These are phyloP conservation scores for Takifugu flavidus DNA, from an alignment of 2,113 vertebrate genomes.

Conservation along the genomic window DNA sequence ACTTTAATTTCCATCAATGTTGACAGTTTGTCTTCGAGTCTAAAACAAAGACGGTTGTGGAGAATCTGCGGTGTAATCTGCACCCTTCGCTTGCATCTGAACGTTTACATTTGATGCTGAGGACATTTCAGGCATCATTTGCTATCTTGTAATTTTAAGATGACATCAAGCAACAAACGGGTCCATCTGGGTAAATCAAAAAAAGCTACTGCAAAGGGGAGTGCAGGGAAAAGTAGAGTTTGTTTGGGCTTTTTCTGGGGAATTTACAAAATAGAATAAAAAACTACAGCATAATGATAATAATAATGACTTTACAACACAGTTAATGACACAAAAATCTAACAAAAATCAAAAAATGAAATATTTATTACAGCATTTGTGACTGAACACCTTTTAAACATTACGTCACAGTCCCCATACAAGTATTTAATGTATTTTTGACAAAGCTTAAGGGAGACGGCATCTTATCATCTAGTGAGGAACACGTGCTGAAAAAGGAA, in stretches of 20 bases:
- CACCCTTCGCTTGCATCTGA: slow-evolving; percentile 42
- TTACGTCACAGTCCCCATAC: slow-evolving; percentile 99
- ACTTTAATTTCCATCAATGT: neutral
- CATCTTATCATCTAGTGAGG: slow-evolving; percentile 99
- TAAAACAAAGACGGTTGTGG: slow-evolving; percentile 16
- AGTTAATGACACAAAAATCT: slow-evolving; percentile 90
- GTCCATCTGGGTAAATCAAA: neutral
- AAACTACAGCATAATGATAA: slow-evolving; percentile 13
- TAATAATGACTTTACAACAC: slow-evolving; percentile 55
- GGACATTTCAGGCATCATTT: slow-evolving; percentile 34
- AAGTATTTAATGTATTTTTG: slow-evolving; percentile 99
- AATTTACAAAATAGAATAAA: slow-evolving; percentile 17
- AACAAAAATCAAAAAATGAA: slow-evolving; percentile 99
- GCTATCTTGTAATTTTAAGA: slow-evolving; percentile 36
- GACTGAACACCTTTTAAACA: slow-evolving; percentile 99
- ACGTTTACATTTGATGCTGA: slow-evolving; percentile 28
- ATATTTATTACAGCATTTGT: slow-evolving; percentile 99
- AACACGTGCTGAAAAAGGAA: slow-evolving; percentile 99
- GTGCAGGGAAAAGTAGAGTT: slow-evolving; percentile 16
- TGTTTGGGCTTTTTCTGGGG: too few species aligned
- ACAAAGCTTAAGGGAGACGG: slow-evolving; percentile 99
- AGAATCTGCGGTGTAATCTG: slow-evolving; percentile 32
- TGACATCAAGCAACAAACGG: slow-evolving; percentile 6
- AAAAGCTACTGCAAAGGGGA: slow-evolving; percentile 9
- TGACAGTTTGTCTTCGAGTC: slow-evolving; percentile 17